Conservation (phyloP, 1,140 invertebrate genomes). For the Aphaenogaster ashmeadi region DNA sequence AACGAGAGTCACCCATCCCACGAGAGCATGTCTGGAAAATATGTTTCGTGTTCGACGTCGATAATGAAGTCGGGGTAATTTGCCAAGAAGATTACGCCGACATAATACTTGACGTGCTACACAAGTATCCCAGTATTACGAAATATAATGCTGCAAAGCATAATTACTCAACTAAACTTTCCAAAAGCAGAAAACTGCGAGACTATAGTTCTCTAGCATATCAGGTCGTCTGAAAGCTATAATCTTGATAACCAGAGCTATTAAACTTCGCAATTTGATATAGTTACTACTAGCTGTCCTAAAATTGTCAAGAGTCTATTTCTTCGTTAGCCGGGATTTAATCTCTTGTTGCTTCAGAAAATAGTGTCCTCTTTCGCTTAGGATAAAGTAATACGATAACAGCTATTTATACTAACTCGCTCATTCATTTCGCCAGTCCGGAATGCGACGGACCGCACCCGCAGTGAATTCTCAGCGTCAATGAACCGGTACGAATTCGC, state of each 20-base stretch:
- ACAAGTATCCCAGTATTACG: neutral
- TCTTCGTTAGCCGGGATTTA: neutral
- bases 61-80: conserved; percentile 35
- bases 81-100: conserved; percentile 26
- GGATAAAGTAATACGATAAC: conserved; percentile 15
- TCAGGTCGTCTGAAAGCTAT: neutral
- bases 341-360: neutral
- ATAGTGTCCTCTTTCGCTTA: neutral
- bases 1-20: conserved; percentile 9
- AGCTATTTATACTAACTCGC: conserved; percentile 9
- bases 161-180: conserved; percentile 17
- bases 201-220: neutral
- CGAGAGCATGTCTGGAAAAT: conserved; percentile 12
- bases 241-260: neutral
- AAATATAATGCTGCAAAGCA: neutral
- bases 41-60: conserved; percentile 27
- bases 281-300: neutral
- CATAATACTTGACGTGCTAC: conserved; percentile 12
- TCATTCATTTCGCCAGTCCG: conserved; percentile 16
- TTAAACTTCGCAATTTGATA: neutral
- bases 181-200: neutral
- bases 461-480: conserved; percentile 7
- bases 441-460: conserved; percentile 41
- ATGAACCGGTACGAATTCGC: conserved; percentile 41
- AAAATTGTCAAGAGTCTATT: neutral